A percentile compares a stretch with the other conserved stretches of the same genome.
phyloP scores from a whole-genome alignment of 1,140 invertebrate species.

The Aphelinus atriplicis region DNA sequence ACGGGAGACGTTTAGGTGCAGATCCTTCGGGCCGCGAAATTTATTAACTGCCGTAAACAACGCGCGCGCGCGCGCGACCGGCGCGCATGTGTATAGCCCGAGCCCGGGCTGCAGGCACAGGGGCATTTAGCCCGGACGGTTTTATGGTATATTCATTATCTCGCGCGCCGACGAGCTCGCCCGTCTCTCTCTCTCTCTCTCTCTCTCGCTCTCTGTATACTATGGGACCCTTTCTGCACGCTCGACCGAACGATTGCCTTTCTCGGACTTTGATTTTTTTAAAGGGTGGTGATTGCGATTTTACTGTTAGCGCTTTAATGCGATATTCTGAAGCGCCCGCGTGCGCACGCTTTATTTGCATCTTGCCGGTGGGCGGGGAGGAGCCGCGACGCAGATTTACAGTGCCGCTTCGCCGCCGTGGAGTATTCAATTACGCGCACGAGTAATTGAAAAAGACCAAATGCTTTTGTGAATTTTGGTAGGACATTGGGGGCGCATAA shows the following conservation, averaged over 20 bases:
- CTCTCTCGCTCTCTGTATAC: too few relatives aligned
- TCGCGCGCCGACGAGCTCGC: slow-evolving; percentile 12
- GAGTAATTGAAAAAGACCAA: too few relatives aligned
- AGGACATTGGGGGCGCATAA: too few relatives aligned
- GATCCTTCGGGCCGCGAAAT: slow-evolving; percentile 36
- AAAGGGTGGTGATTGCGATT: slow-evolving; percentile 26
- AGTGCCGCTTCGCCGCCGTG: too few relatives aligned
- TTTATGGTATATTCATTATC: slow-evolving; percentile 41
- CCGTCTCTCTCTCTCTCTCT: neutral
- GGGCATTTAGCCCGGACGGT: slow-evolving; percentile 37
- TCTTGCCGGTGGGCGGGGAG: too few relatives aligned
- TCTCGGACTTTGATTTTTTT: slow-evolving; percentile 24
- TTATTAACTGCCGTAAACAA: slow-evolving; percentile 42
- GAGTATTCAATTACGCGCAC: too few relatives aligned
- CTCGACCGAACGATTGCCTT: slow-evolving; percentile 13
- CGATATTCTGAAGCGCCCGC: neutral
- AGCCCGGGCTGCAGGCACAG: neutral
- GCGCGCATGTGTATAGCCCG: too few relatives aligned
- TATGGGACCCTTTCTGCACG: too few relatives aligned
- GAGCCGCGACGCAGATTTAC: too few relatives aligned
- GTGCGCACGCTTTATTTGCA: neutral
- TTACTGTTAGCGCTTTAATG: slow-evolving; percentile 12
- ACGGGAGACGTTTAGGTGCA: slow-evolving; percentile 22
- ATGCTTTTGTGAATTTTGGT: too few relatives aligned
- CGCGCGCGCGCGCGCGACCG: slow-evolving; percentile 14